Evolutionary conservation across 2,797 vertebrate genomes (phyloP).

Genomic region (Chelmon rostratus): DNA sequence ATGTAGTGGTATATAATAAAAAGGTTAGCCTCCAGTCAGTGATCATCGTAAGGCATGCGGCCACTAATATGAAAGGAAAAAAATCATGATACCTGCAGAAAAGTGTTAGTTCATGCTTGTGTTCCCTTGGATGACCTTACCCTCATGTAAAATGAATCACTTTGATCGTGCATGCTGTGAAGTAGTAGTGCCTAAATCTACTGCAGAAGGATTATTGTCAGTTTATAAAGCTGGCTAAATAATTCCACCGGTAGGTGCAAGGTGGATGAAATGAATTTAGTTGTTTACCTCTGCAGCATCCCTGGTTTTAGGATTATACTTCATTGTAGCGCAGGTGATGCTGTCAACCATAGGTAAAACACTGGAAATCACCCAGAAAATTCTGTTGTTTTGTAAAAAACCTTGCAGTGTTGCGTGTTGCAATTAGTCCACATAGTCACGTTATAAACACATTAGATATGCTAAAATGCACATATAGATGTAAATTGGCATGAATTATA

Average conservation of each 20-base stretch:
- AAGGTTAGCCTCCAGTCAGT: slow-evolving; percentile 46
- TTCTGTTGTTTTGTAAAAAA: neutral
- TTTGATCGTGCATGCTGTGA: slow-evolving; percentile 14
- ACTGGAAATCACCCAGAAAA: neutral
- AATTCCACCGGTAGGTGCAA: neutral
- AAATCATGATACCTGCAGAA: slow-evolving; percentile 25
- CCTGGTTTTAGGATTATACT: neutral
- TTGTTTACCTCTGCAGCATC: neutral
- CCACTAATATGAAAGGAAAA: slow-evolving; percentile 17
- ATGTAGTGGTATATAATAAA: slow-evolving; percentile 53
- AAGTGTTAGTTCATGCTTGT: slow-evolving; percentile 38
- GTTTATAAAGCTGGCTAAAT: slow-evolving; percentile 12
- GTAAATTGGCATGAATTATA: neutral
- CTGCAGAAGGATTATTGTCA: slow-evolving; percentile 16
- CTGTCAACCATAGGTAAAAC: neutral
- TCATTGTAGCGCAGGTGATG: neutral
- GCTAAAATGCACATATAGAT: neutral
- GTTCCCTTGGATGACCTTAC: slow-evolving; percentile 55
- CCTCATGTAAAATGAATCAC: slow-evolving; percentile 25
- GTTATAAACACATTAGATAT: neutral
- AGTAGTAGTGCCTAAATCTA: neutral
- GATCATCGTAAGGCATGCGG: slow-evolving; percentile 23
- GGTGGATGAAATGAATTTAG: neutral
- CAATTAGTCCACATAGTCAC: neutral
- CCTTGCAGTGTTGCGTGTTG: neutral